phyloP scores from a whole-genome alignment of 92 coral and sea anemone genomes.

The Actinostola sp. region DNA sequence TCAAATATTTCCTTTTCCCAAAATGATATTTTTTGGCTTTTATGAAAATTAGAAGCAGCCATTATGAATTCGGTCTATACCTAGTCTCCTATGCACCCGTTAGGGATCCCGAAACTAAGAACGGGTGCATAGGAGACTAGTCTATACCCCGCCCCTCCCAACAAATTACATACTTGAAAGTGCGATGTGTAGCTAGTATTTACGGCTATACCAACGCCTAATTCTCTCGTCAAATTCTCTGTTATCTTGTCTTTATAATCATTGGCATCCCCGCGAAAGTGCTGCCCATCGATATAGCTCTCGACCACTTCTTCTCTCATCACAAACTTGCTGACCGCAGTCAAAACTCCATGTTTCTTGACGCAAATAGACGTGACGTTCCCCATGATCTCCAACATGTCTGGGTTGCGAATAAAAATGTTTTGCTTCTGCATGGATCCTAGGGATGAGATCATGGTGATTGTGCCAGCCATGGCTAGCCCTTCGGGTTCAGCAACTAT shows the following conservation, averaged over 20 bases:
- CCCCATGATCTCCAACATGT: constrained; percentile 76
- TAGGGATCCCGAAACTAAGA: no score
- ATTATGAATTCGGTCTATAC: no score
- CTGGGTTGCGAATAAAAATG: constrained; percentile 76
- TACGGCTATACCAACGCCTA: constrained; percentile 64
- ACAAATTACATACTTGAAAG: constrained; percentile 53
- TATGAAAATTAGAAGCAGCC: no score
- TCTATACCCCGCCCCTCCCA: not conserved
- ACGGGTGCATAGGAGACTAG: no score
- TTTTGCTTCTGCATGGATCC: constrained; percentile 59
- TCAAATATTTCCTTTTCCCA: no score
- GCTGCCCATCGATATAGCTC: constrained; percentile 61
- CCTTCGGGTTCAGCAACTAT: constrained; percentile 89
- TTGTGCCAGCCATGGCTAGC: constrained; percentile 73
- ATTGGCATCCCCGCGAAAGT: constrained; percentile 69
- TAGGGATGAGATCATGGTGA: constrained; percentile 60
- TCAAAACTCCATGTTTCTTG: constrained; percentile 82
- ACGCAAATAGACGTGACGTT: constrained; percentile 77
- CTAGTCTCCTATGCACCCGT: no score
- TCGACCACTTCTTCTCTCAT: constrained; percentile 75
- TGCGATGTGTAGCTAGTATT: constrained; percentile 78
- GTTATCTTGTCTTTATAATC: constrained; percentile 58
- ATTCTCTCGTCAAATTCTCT: constrained; percentile 33
- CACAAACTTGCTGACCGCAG: constrained; percentile 67
- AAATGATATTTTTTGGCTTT: no score